phyloP scores from a whole-genome alignment of 2,888 invertebrate species.

The Lacanobia oleracea region DNA sequence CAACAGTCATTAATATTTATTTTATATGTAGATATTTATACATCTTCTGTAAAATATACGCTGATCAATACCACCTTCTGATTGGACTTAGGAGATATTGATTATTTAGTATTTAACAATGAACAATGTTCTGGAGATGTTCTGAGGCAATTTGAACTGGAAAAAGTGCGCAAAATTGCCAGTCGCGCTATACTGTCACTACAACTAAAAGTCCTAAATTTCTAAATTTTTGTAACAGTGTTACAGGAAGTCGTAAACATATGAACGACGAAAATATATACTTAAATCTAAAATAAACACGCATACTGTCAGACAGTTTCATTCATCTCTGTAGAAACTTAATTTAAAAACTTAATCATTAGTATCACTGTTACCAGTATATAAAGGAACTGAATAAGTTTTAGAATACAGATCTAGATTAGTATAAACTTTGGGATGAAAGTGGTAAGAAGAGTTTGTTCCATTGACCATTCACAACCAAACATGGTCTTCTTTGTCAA shows the following conservation, averaged over 20 bases:
- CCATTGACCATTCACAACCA: conserved; percentile 3
- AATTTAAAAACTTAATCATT: conserved; percentile 74
- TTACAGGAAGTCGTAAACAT: conserved; percentile 59
- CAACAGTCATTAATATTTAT: conserved; percentile 32
- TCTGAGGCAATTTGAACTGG: conserved; percentile 37
- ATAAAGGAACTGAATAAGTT: conserved; percentile 84
- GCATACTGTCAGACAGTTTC: conserved; percentile 66
- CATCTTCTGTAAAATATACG: conserved; percentile 37
- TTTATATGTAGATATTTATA: conserved; percentile 16
- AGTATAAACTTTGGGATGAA: conserved; percentile 53
- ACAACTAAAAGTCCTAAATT: conserved; percentile 36
- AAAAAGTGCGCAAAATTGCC: conserved; percentile 42
- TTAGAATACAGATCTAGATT: conserved; percentile 74
- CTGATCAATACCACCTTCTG: conserved; percentile 38
- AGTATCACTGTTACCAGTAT: conserved; percentile 88
- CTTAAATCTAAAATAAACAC: conserved; percentile 67
- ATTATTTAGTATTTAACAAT: conserved; percentile 11
- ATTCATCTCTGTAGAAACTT: conserved; percentile 77
- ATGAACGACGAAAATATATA: conserved; percentile 55
- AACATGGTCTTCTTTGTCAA: background rate
- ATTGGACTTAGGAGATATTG: conserved; percentile 20
- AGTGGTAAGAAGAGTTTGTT: conserved; percentile 30
- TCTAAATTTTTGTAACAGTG: conserved; percentile 52
- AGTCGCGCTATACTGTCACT: conserved; percentile 11
- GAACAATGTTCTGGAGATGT: conserved; percentile 27